Evolutionary conservation across 2,113 vertebrate species (phyloP).

Genomic region (Lagopus muta): DNA sequence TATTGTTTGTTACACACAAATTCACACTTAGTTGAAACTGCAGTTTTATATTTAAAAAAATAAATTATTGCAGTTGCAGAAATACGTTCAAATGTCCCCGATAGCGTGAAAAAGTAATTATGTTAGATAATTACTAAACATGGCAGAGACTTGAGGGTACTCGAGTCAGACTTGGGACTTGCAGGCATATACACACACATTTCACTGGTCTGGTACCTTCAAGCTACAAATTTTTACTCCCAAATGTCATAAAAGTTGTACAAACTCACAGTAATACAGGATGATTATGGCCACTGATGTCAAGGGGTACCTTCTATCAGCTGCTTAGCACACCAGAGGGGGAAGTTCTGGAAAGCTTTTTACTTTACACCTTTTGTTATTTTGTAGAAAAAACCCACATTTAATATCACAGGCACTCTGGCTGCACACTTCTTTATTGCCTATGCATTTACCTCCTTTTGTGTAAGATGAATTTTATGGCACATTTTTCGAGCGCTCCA

Average conservation of each 20-base stretch:
- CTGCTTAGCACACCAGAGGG: background rate
- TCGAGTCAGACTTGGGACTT: background rate
- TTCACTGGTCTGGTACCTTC: background rate
- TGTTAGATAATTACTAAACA: background rate
- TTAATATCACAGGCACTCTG: background rate
- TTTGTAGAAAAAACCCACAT: fast-evolving
- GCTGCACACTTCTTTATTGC: background rate
- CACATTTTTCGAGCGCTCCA: background rate
- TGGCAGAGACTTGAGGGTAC: background rate
- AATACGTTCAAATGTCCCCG: background rate
- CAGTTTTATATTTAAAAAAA: background rate
- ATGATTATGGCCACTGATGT: background rate
- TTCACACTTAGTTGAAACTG: background rate
- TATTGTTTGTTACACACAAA: background rate
- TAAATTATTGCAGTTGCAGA: background rate
- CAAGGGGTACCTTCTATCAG: background rate
- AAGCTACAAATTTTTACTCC: background rate
- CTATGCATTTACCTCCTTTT: background rate
- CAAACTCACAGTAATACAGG: background rate
- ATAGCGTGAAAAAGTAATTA: background rate
- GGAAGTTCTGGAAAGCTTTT: background rate
- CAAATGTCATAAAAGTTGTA: background rate
- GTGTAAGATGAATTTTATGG: slow-evolving; percentile 1
- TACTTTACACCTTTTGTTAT: background rate
- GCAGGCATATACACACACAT: background rate